These are phyloP conservation scores for Tethya wilhelma DNA, from an alignment of 37 sponge, comb jelly and placozoan genomes.

Conservation along the genomic window DNA sequence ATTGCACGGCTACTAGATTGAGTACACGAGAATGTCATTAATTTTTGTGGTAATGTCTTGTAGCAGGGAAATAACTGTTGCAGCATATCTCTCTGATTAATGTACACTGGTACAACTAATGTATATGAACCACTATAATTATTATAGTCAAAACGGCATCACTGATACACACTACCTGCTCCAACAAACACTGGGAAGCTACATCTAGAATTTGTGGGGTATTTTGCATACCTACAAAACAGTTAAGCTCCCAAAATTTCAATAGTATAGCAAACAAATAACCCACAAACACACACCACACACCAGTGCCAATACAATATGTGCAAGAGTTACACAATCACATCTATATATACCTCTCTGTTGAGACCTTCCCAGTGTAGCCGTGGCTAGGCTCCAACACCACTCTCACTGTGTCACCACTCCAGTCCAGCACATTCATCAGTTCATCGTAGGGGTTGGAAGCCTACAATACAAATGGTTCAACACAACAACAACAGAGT, in stretches of 20 bases:
- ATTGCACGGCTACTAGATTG: too few relatives aligned
- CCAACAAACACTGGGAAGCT: too few relatives aligned
- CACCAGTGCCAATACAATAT: not conserved
- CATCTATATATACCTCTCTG: not conserved
- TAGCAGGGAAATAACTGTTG: not conserved
- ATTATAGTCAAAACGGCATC: too few relatives aligned
- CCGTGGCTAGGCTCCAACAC: conserved; percentile 36
- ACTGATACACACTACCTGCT: too few relatives aligned
- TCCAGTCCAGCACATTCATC: conserved; percentile 34
- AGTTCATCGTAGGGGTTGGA: conserved; percentile 60
- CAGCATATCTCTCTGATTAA: too few relatives aligned
- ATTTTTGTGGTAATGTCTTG: too few relatives aligned
- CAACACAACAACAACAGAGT: conserved; percentile 2
- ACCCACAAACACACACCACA: not conserved
- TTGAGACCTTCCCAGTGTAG: conserved; percentile 1
- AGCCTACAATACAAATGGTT: conserved; percentile 4
- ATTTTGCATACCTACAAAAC: too few relatives aligned
- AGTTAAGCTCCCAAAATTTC: not conserved
- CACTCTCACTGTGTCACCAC: not conserved
- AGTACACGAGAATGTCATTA: too few relatives aligned
- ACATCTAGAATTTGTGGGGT: too few relatives aligned
- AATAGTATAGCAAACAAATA: not conserved
- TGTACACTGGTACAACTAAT: too few relatives aligned
- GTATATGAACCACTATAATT: too few relatives aligned
- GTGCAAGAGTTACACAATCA: not conserved